These are phyloP conservation scores for Hydractinia symbiolongicarpus DNA, from an alignment of 30 jellyfish, hydroid and myxozoan species.

Conservation along the genomic window DNA sequence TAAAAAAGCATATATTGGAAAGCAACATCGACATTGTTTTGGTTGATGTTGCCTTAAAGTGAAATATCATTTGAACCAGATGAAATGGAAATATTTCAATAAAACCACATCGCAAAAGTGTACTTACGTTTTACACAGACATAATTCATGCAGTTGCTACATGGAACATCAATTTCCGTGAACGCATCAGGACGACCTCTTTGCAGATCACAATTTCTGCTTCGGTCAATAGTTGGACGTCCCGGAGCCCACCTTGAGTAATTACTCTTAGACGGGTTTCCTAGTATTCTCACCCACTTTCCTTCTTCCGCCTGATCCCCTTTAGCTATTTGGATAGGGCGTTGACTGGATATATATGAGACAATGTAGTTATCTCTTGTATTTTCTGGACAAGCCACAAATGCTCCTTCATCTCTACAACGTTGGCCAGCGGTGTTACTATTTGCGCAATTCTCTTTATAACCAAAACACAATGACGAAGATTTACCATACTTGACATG, in stretches of 20 bases:
- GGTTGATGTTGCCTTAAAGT: too few species aligned
- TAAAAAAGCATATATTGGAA: too few species aligned
- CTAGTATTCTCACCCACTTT: constrained; percentile 10
- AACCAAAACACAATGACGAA: background rate
- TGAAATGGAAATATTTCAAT: too few species aligned
- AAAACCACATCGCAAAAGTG: background rate
- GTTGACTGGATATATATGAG: background rate
- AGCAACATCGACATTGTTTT: too few species aligned
- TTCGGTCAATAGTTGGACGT: constrained; percentile 1
- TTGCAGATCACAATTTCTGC: constrained; percentile 1
- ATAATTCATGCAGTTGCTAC: background rate
- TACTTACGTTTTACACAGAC: constrained; percentile 13
- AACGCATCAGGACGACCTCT: background rate
- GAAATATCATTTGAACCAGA: too few species aligned
- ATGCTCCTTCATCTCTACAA: constrained; percentile 6
- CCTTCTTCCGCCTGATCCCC: background rate
- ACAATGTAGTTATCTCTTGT: background rate
- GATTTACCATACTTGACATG: background rate
- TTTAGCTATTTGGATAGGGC: constrained; percentile 6
- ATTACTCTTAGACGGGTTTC: background rate
- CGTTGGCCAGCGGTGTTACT: background rate
- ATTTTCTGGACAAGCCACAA: background rate
- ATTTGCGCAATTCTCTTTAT: background rate
- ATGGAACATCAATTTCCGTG: background rate
- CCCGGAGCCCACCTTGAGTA: constrained; percentile 15